These are phyloP conservation scores for Drosophila tristis DNA, from an alignment of 1,140 invertebrate species.

Conservation along the genomic window DNA sequence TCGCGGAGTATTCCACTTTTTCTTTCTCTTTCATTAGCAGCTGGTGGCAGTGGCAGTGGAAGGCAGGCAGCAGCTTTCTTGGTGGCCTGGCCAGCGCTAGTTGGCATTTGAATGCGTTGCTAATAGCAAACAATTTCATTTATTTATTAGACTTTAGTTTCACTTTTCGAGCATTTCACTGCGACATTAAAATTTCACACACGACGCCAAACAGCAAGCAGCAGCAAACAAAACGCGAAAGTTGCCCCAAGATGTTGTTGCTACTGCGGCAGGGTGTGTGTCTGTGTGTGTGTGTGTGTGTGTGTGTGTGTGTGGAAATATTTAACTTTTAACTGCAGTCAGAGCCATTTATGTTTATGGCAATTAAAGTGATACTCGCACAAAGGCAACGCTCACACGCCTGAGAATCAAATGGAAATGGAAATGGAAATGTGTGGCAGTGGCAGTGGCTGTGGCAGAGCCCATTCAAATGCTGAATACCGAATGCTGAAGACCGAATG, in stretches of 20 bases:
- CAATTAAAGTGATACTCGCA: slow-evolving; percentile 40
- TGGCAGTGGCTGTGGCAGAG: slow-evolving; percentile 3
- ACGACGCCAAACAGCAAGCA: slow-evolving; percentile 37
- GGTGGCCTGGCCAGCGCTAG: slow-evolving; percentile 25
- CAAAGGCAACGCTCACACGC: slow-evolving; percentile 13
- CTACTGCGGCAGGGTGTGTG: slow-evolving; percentile 3
- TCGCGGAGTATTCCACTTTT: slow-evolving; percentile 31
- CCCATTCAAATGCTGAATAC: slow-evolving; percentile 1
- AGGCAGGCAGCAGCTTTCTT: slow-evolving; percentile 29
- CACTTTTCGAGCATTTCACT: slow-evolving; percentile 79
- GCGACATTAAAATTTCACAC: slow-evolving; percentile 78
- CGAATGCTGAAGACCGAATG: not conserved
- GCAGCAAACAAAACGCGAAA: slow-evolving; percentile 64
- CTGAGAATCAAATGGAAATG: slow-evolving; percentile 22
- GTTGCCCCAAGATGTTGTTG: slow-evolving; percentile 27
- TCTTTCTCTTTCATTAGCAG: slow-evolving; percentile 16
- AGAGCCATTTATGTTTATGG: slow-evolving; percentile 49
- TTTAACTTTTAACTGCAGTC: slow-evolving; percentile 43
- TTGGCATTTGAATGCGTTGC: slow-evolving; percentile 74
- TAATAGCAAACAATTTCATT: slow-evolving; percentile 82
- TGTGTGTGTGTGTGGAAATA: slow-evolving; percentile 29
- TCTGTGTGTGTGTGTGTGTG: slow-evolving; percentile 21
- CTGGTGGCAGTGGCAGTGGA: too few relatives aligned
- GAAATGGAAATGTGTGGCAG: not conserved
- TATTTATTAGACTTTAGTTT: slow-evolving; percentile 79